phyloP scores from a whole-genome alignment of 2,797 vertebrate genomes.

The Aselliscus stoliczkanus region DNA sequence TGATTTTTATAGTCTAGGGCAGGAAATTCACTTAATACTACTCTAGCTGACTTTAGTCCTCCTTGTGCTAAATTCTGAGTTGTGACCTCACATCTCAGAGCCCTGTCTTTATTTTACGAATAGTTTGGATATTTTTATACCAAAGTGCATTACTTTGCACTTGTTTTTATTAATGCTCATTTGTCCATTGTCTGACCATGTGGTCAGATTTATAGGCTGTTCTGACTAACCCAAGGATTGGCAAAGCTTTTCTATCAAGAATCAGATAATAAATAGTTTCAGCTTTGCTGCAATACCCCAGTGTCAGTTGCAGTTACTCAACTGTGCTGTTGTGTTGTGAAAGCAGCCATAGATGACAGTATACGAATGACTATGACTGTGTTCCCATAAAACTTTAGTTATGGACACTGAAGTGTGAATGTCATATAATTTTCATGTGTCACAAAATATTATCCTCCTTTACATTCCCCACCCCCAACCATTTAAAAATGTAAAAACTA shows the following conservation, averaged over 20 bases:
- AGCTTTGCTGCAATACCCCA: neutral
- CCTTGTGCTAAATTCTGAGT: neutral
- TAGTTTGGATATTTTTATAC: slow-evolving; percentile 50
- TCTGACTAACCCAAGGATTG: neutral
- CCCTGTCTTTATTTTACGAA: slow-evolving; percentile 18
- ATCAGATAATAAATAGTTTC: neutral
- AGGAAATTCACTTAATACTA: neutral
- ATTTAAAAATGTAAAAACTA: neutral
- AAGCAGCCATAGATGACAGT: neutral
- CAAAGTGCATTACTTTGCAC: slow-evolving; percentile 8
- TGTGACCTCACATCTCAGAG: neutral
- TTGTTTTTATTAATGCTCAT: neutral
- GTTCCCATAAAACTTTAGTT: neutral
- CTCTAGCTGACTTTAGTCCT: neutral
- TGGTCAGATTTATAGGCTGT: neutral
- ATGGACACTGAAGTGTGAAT: neutral
- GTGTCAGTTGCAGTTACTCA: neutral
- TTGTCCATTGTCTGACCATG: slow-evolving; percentile 23
- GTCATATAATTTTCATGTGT: neutral
- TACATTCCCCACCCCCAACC: neutral
- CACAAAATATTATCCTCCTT: neutral
- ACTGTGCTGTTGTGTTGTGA: neutral
- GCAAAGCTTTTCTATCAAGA: neutral
- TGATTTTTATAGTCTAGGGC: neutral
- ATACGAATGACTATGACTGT: neutral